These are phyloP conservation scores for Camponotus fellah DNA, from an alignment of 2,888 invertebrate genomes.

Conservation along the genomic window DNA sequence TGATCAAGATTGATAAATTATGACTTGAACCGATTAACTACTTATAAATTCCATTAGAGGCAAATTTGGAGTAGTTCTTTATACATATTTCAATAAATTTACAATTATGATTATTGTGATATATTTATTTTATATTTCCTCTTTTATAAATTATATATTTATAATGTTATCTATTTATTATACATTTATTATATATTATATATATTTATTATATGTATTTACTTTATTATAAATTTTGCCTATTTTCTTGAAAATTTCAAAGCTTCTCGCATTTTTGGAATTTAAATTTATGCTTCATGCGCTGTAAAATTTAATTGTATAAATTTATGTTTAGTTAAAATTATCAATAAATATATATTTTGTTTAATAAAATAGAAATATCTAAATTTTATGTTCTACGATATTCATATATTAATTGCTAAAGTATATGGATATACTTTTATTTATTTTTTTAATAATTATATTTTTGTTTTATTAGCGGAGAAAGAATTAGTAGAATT, in stretches of 20 bases:
- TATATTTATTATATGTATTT: not conserved
- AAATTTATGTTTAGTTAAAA: not conserved
- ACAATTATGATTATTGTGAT: not conserved
- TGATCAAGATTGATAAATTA: not conserved
- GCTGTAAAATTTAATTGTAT: not conserved
- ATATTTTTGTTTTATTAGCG: slow-evolving; percentile 87
- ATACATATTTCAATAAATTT: not conserved
- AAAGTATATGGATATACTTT: not conserved
- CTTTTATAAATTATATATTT: not conserved
- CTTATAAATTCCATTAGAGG: not conserved
- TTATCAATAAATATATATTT: slow-evolving; percentile 10
- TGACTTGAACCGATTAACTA: not conserved
- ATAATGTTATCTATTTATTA: too few relatives aligned
- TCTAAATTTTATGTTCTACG: not conserved
- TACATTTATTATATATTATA: too few relatives aligned
- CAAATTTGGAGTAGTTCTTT: not conserved
- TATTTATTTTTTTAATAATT: slow-evolving; percentile 3
- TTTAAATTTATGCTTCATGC: not conserved
- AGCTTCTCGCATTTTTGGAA: not conserved
- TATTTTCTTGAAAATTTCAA: not conserved
- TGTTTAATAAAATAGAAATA: slow-evolving; percentile 11
- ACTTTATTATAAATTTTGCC: too few relatives aligned
- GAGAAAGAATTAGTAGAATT: slow-evolving; percentile 96
- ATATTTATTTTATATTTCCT: not conserved
- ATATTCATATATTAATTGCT: not conserved